Evolutionary conservation across 2,113 vertebrate genomes (phyloP).

Genomic region (Rhagologus leucostigma): DNA sequence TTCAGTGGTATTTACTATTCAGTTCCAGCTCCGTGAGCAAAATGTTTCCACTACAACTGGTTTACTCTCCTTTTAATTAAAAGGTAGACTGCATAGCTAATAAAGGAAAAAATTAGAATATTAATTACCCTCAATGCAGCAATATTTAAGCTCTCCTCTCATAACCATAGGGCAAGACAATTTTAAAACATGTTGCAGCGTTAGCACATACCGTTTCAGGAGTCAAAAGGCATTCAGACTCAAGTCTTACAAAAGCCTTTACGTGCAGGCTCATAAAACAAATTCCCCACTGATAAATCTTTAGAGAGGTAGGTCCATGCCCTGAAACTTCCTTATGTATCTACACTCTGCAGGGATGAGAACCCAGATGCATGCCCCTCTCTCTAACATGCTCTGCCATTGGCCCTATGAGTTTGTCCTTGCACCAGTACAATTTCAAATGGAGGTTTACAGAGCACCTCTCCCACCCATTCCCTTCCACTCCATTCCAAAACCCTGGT

Average conservation of each 20-base stretch:
- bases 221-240: not conserved
- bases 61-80: conserved; percentile 16
- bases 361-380: not conserved
- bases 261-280: not conserved
- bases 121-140: not conserved
- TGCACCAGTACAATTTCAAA: not conserved
- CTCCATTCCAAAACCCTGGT: not conserved
- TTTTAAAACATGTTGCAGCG: not conserved
- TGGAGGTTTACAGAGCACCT: not conserved
- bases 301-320: not conserved
- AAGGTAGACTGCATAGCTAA: not conserved
- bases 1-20: not conserved
- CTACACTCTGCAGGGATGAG: not conserved
- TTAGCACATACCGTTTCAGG: not conserved
- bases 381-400: not conserved
- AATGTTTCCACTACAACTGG: not conserved
- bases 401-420: not conserved
- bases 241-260: not conserved
- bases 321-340: not conserved
- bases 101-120: conserved; percentile 17
- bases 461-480: not conserved
- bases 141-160: not conserved
- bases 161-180: not conserved
- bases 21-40: not conserved
- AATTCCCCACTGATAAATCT: not conserved